These are phyloP conservation scores for Pelvicachromis taeniatus DNA, from an alignment of 2,113 vertebrate genomes.

Conservation along the genomic window DNA sequence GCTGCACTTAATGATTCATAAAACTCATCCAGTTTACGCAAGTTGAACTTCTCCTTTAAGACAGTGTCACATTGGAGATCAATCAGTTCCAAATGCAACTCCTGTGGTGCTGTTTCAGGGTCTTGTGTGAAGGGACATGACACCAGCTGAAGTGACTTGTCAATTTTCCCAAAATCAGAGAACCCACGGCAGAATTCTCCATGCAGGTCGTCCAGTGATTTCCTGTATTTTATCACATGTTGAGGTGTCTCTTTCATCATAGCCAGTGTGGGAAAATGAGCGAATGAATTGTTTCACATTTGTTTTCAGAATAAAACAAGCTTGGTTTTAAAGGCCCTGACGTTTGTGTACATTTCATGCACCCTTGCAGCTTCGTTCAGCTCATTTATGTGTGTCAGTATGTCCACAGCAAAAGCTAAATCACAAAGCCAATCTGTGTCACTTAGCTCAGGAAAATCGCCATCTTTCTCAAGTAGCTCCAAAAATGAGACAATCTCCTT, in stretches of 20 bases:
- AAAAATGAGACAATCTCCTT: background rate
- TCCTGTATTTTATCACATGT: background rate
- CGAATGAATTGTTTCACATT: no score
- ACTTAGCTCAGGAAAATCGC: background rate
- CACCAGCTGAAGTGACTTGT: background rate
- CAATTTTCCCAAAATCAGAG: background rate
- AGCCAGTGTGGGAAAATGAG: no score
- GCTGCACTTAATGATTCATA: background rate
- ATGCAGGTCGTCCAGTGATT: background rate
- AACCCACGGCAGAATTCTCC: background rate
- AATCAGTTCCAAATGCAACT: no score
- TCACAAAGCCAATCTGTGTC: background rate
- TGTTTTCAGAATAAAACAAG: background rate
- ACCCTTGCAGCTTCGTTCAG: background rate
- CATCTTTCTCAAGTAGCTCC: background rate
- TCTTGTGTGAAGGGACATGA: background rate
- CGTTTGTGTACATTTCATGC: background rate
- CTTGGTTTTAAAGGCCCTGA: background rate
- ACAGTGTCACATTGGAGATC: no score
- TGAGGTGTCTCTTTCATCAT: background rate
- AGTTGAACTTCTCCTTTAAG: no score
- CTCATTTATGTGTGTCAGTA: background rate
- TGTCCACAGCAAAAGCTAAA: background rate
- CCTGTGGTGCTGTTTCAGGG: background rate
- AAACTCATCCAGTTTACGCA: background rate